These are phyloP conservation scores for Ips typographus DNA, from an alignment of 1,140 invertebrate species.

Conservation along the genomic window DNA sequence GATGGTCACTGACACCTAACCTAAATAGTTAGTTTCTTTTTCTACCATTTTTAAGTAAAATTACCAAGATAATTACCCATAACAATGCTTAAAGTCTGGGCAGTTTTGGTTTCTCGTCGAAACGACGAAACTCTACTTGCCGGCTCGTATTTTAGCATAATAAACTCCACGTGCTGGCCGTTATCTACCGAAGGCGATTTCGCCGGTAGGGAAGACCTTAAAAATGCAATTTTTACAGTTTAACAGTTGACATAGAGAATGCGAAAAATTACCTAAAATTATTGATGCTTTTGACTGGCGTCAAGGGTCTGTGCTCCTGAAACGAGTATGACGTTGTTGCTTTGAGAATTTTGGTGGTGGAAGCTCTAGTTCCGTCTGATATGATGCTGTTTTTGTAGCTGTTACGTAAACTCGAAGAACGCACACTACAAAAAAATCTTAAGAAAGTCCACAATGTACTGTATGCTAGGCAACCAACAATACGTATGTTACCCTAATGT, in stretches of 20 bases:
- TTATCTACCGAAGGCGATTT: constrained; percentile 42
- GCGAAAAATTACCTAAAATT: constrained; percentile 18
- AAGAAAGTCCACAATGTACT: constrained; percentile 38
- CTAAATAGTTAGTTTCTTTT: not conserved
- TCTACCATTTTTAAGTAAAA: not conserved
- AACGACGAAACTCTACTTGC: constrained; percentile 63
- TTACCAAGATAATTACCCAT: constrained; percentile 60
- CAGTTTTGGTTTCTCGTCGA: constrained; percentile 79
- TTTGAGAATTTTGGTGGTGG: constrained; percentile 17
- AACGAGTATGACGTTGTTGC: constrained; percentile 45
- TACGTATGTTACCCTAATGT: constrained; percentile 40
- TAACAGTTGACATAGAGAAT: not conserved
- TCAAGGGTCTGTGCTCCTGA: constrained; percentile 36
- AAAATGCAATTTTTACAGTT: constrained; percentile 9
- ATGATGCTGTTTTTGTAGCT: constrained; percentile 4
- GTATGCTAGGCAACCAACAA: constrained; percentile 28
- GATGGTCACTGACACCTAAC: not conserved
- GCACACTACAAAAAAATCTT: constrained; percentile 1
- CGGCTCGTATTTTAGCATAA: constrained; percentile 48
- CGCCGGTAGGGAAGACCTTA: constrained; percentile 40
- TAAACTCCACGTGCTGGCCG: constrained; percentile 43
- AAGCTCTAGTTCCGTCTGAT: constrained; percentile 26
- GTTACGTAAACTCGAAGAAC: not conserved
- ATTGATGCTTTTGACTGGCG: constrained; percentile 38
- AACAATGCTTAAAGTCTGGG: constrained; percentile 87